Percentiles rank a stretch among this genome's conserved stretches.
Conservation (phyloP, 2,888 invertebrate species). For the Tiphia femorata region DNA sequence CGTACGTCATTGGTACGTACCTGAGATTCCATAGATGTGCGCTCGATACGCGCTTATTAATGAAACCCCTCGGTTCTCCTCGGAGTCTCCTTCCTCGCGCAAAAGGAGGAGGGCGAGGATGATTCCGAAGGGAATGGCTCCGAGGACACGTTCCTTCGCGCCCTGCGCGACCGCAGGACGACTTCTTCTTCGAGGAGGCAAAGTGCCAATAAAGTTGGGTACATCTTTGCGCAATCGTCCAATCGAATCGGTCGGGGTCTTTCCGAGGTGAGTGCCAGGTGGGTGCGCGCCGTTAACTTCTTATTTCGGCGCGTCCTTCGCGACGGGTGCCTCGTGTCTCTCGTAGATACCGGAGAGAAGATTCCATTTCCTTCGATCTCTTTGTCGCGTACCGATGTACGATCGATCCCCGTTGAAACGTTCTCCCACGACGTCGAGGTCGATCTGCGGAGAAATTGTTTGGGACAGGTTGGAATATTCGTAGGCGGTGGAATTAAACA, state of each 20-base stretch:
- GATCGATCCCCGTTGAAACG: not conserved
- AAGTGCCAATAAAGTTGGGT: constrained; percentile 38
- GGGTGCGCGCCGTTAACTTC: constrained; percentile 34
- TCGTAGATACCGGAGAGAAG: too few relatives aligned
- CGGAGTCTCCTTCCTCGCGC: not conserved
- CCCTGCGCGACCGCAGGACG: constrained; percentile 3
- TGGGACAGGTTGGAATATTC: too few relatives aligned
- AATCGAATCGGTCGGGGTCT: constrained; percentile 30
- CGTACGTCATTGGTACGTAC: constrained; percentile 60
- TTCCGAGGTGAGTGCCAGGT: too few relatives aligned
- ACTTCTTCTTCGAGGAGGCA: constrained; percentile 30
- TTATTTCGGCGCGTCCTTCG: too few relatives aligned
- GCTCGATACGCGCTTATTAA: constrained; percentile 54
- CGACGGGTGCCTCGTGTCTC: too few relatives aligned
- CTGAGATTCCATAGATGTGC: constrained; percentile 58
- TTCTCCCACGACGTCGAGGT: too few relatives aligned
- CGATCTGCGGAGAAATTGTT: too few relatives aligned
- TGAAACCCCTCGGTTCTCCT: constrained; percentile 14
- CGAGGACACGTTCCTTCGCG: constrained; percentile 1
- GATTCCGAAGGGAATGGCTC: not conserved
- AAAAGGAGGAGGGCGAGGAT: not conserved
- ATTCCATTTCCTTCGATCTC: not conserved
- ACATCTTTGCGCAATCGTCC: constrained; percentile 31
- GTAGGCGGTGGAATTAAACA: too few relatives aligned
- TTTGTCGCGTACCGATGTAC: not conserved